Percentiles rank a stretch among this genome's conserved stretches.
phyloP scores from a whole-genome alignment of 92 coral and sea anemone species.

The Actinernus sp. region DNA sequence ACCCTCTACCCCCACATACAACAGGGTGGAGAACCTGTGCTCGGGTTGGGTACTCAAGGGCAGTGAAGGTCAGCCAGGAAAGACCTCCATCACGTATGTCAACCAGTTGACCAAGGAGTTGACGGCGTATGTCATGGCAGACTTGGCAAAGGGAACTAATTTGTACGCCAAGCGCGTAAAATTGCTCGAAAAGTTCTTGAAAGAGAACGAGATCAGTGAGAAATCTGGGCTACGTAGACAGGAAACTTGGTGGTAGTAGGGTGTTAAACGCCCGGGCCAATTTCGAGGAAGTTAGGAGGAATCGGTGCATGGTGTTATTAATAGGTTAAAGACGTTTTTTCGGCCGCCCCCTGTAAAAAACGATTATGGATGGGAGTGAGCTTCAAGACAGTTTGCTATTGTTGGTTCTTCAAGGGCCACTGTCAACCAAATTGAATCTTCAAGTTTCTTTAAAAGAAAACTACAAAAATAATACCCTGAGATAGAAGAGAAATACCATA shows the following conservation, averaged over 20 bases:
- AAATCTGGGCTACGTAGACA: neutral
- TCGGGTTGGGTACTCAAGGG: conserved; percentile 70
- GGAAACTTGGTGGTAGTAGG: conserved; percentile 3
- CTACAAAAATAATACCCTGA: no score
- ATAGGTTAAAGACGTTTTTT: no score
- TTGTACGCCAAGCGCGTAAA: conserved; percentile 53
- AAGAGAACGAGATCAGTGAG: conserved; percentile 2
- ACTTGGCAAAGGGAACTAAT: conserved; percentile 51
- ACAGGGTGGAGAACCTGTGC: conserved; percentile 73
- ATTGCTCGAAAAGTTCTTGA: conserved; percentile 38
- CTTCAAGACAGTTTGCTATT: no score
- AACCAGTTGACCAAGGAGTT: conserved; percentile 76
- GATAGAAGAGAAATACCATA: no score
- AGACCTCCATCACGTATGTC: conserved; percentile 57
- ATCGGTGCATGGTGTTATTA: no score
- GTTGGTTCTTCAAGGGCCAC: no score
- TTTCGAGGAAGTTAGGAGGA: no score
- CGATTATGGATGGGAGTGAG: no score
- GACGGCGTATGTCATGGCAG: conserved; percentile 53
- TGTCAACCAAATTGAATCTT: no score
- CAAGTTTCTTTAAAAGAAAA: no score
- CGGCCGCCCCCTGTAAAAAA: no score
- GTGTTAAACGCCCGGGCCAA: no score
- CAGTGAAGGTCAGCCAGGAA: conserved; percentile 37
- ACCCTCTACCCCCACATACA: conserved; percentile 56